phyloP scores from a whole-genome alignment of 2,888 invertebrate species.

The Chrysodeixis includens region DNA sequence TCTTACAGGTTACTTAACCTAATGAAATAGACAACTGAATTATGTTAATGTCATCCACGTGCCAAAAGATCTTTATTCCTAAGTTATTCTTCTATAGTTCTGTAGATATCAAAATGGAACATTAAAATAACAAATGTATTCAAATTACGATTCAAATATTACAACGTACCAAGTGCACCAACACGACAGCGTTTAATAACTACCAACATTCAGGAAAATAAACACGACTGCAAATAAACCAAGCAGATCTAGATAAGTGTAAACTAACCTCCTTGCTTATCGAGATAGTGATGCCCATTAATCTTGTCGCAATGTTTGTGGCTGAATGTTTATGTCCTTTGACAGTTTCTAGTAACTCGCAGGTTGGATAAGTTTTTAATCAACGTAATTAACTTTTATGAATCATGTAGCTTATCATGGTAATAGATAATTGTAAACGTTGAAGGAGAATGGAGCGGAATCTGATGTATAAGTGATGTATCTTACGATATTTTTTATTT shows the following conservation, averaged over 20 bases:
- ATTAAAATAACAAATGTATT: constrained; percentile 14
- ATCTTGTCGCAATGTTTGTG: constrained; percentile 35
- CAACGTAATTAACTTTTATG: background rate
- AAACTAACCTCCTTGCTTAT: constrained; percentile 51
- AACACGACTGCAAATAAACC: constrained; percentile 25
- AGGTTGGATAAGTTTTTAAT: constrained; percentile 5
- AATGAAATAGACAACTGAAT: no score
- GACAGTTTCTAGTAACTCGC: constrained; percentile 13
- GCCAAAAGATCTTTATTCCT: no score
- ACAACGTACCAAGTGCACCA: no score
- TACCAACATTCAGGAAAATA: constrained; percentile 9
- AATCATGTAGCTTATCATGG: no score
- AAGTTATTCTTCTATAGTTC: no score
- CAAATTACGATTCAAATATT: background rate
- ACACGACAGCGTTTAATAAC: constrained; percentile 16
- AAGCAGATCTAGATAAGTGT: constrained; percentile 42
- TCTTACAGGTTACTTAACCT: no score
- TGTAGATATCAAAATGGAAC: no score
- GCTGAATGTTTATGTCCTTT: constrained; percentile 15
- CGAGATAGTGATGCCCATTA: constrained; percentile 26
- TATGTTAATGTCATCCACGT: no score
- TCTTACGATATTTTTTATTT: no score
- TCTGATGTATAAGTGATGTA: no score
- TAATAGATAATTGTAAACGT: no score
- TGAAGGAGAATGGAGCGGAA: no score